Evolutionary conservation across 2,797 vertebrate genomes (phyloP), one percentile per base, ranked within the genome.

Genomic region (Malurus leucopterus): DNA sequence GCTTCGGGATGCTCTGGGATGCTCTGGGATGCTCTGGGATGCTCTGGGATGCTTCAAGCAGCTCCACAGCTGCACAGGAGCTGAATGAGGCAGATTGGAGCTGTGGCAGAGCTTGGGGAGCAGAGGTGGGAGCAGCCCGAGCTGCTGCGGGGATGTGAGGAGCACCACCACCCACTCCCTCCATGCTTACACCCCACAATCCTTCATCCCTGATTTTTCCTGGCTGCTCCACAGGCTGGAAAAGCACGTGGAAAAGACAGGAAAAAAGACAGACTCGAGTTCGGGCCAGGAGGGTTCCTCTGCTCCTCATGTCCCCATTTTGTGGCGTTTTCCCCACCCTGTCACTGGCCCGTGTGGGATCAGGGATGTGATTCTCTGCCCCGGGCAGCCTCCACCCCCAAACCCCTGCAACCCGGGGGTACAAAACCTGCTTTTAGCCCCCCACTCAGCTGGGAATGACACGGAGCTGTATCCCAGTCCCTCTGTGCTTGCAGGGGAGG

Each of bases 381-480:
- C n/a, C 0, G 1, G 24, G 19, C 26, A 75, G 11, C 24, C 5
- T 44, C 15, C 32, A 36, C 1, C 9, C 21, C 15, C 29, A 23
- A 5, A 8, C 19, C 47, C 29, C 19, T 4, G 0, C 5, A 34
- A 5, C 30, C 0, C 13, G 2, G 2, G 4, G 12, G 15, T 11
- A 4, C 3, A 65, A 78, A 86, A 59, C 7, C 11, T 23, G 16
- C 27, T 68, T 50, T 59, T 20, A 75, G 20, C 5, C 23, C 18
- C 23, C 6, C 8, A 2, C 2, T 7, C 11, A 34, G 8, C 29
- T 38, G 16, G 15, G 19, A 32, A 17, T 11, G 3, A 20, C 46
- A 17, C 0, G 1, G 50, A 32, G 59, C 27, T 12, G 0, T 16
- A 4, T 2, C 19, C 44, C 22, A 1, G 3, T 23, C 54, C 34